phyloP scores from a whole-genome alignment of 2,888 invertebrate genomes.

The Drosophila nigricruria region DNA sequence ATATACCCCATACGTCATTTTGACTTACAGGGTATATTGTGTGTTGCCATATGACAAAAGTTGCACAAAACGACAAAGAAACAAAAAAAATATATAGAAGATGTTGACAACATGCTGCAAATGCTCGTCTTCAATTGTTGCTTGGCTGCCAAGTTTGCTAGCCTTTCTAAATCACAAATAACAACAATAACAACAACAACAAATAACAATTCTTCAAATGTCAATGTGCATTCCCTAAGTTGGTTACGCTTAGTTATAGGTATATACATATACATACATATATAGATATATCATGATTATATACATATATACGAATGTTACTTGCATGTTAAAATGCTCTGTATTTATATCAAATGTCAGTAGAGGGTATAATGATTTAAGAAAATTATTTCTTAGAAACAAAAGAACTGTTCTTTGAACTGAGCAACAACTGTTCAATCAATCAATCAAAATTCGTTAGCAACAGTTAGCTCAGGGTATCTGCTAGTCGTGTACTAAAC shows the following conservation, averaged over 20 bases:
- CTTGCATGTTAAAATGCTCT: conserved; percentile 1
- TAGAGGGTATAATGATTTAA: not conserved
- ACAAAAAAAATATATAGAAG: conserved; percentile 6
- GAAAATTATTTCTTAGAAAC: too few relatives aligned
- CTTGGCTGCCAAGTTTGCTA: conserved; percentile 29
- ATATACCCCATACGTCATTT: conserved; percentile 5
- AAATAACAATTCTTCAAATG: conserved; percentile 62
- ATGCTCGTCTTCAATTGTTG: conserved; percentile 50
- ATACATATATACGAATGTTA: not conserved
- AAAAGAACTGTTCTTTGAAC: not conserved
- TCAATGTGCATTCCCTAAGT: conserved; percentile 62
- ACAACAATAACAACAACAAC: conserved; percentile 10
- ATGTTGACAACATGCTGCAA: conserved; percentile 42
- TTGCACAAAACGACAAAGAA: conserved; percentile 11
- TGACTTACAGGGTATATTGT: not conserved
- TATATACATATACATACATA: conserved; percentile 5
- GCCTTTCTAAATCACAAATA: conserved; percentile 66
- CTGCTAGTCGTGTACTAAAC: not conserved
- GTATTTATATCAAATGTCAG: conserved; percentile 1
- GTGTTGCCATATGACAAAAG: conserved; percentile 18
- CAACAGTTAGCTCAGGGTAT: not conserved
- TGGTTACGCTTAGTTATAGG: conserved; percentile 15
- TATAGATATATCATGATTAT: conserved; percentile 2
- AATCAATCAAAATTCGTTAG: not conserved
- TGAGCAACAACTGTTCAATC: not conserved